Evolutionary conservation across 2,888 invertebrate genomes (phyloP), one percentile per base, ranked within the genome.

Genomic region (Drosophila engyochracea): DNA sequence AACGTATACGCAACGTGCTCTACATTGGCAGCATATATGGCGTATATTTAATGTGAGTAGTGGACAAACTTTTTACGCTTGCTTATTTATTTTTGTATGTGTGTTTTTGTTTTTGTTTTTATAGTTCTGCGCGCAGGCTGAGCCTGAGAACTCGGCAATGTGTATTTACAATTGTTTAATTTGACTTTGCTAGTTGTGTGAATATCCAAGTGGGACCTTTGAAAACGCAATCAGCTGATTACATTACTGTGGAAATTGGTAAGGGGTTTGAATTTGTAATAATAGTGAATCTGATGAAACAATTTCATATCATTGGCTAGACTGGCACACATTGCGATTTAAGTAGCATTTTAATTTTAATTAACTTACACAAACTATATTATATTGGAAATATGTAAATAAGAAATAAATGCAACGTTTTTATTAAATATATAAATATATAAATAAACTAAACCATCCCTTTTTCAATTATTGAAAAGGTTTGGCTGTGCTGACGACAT

Each of bases 31-130:
- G 44, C 54, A 19, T 52, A 70, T 76, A 77, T 69, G 77, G 70
- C 75, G 81, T 72, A 80, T 74, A 61, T 71, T 74, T 83, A 82
- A 88, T 78, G 88, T 85, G 72, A 85, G 78, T 76, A 85, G 55
- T 69, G 59, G 70, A 58, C 55, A 58, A 70, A 80, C 69, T 76
- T 81, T 81, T 57, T 58, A 33, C 44, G 25, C 58, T 47, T n/a
- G 39, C 59, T 61, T 65, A 59, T 63, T 62, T 66, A 60, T 70
- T 51, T 52, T 30, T 4, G 14, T 28, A 28, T 62, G n/a, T 52
- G 35, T 47, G 35, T 28, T 31, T 31, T 25, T n/a, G n/a, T 4
- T 19, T 41, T 7, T 14, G 49, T 33, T 57, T 51, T 47, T 47
- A 19, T 12, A 57, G 25, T 22, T 22, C 4, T 2, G 16, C 5